Base-by-base conservation (phyloP, 2,113 vertebrate species). In the Leucosticte australis region DNA sequence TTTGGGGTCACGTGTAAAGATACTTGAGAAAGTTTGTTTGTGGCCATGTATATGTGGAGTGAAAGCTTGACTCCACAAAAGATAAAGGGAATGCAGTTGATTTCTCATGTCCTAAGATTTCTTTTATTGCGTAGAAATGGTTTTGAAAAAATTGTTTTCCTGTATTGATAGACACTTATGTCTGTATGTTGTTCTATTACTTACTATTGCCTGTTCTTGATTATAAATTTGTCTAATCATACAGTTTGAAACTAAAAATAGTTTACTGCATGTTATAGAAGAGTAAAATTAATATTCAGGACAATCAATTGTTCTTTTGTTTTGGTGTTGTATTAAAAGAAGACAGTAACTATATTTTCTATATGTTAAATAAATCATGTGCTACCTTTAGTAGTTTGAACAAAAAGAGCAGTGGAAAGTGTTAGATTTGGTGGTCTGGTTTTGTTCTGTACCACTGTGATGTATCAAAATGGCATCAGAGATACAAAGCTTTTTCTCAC, bases 151-250 rank as follows among this genome's bases (percentile, higher is more conserved):
- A 22, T 4, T n/a, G 0, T 37, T 90, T 78, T 74, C 24, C 8
- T 2, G 0, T 90, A 24, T 22, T 7, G 4, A 20, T 39, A 35
- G 3, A 23, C 0, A 1, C 64, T 67, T 16, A 14, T 1, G 2
- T 47, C 10, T 79, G 0, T 62, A 3, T 56, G 15, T 26, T 81
- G 9, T 39, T 70, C 70, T 44, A 17, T 78, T 83, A 37, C 53
- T 70, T 73, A 55, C 7, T 60, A 0, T 56, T 49, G 5, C 31
- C 62, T 14, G 2, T 52, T 30, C 26, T 60, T 82, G 35, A 18
- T 87, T 84, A 82, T 33, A 50, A 21, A 71, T 68, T 57, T 71
- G 13, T 49, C 21, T 57, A 33, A 62, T 24, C 1, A 0, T 52
- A 33, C 20, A 35, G 16, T 68, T 79, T 82, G 70, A 92, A 91